Evolutionary conservation across 2,113 vertebrate species (phyloP).

Genomic region (Balaeniceps rex): DNA sequence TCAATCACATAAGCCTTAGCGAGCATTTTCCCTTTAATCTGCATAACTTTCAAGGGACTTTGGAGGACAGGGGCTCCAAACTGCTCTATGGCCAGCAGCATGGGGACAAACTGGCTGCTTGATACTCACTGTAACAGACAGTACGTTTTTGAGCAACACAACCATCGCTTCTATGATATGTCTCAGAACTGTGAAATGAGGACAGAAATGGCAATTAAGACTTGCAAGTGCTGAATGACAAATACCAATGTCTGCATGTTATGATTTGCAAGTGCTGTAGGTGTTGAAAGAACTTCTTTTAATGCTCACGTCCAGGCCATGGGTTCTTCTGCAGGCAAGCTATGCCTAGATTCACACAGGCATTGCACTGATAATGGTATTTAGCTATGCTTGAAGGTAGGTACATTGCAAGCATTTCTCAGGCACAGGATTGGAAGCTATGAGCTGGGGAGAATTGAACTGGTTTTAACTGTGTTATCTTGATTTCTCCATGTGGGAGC

Average conservation of each 20-base stretch:
- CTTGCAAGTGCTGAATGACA: background rate
- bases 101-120: background rate
- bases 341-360: background rate
- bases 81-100: background rate
- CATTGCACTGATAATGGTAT: background rate
- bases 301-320: background rate
- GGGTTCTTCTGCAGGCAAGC: background rate
- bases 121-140: accelerated
- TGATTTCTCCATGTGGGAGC: background rate
- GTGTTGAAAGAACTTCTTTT: background rate
- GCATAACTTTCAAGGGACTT: background rate
- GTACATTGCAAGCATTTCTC: background rate
- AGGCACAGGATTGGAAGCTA: background rate
- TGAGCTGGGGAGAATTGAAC: background rate
- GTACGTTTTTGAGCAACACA: background rate
- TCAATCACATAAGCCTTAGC: background rate
- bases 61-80: background rate
- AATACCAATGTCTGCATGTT: background rate
- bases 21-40: background rate
- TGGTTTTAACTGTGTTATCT: background rate
- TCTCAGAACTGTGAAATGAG: background rate
- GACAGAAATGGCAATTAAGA: background rate
- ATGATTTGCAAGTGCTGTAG: background rate
- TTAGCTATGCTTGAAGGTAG: background rate
- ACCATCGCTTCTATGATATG: background rate